A percentile compares a stretch with the other conserved stretches of the same genome.
Evolutionary conservation across 2,797 vertebrate species (phyloP).

Genomic region (Amniataba percoides): DNA sequence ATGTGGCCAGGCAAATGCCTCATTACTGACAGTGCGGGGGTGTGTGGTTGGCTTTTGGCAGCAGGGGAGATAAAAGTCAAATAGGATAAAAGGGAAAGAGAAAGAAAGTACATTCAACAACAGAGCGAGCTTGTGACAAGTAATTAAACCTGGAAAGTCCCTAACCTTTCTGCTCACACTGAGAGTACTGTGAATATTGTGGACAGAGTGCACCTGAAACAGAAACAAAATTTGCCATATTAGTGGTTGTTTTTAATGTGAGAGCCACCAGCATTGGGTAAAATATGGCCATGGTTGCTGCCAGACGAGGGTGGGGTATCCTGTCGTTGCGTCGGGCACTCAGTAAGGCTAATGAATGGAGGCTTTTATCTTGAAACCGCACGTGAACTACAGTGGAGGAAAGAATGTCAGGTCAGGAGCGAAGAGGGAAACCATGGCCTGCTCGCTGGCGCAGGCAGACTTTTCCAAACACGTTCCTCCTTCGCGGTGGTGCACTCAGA

Average conservation of each 20-base stretch:
- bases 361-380: slow-evolving; percentile 80
- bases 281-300: slow-evolving; percentile 66
- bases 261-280: slow-evolving; percentile 50
- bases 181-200: slow-evolving; percentile 18
- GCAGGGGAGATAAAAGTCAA: slow-evolving; percentile 65
- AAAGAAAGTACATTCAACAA: slow-evolving; percentile 52
- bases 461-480: slow-evolving; percentile 62
- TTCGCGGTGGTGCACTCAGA: slow-evolving; percentile 41
- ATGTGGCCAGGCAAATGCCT: slow-evolving; percentile 50
- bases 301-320: slow-evolving; percentile 82
- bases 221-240: slow-evolving; percentile 26
- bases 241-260: slow-evolving; percentile 53
- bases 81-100: slow-evolving; percentile 67
- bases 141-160: slow-evolving; percentile 67
- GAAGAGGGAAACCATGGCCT: slow-evolving; percentile 50
- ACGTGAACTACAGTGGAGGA: slow-evolving; percentile 71
- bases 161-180: slow-evolving; percentile 1
- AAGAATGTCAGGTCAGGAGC: slow-evolving; percentile 74
- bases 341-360: slow-evolving; percentile 80
- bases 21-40: slow-evolving; percentile 56
- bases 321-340: slow-evolving; percentile 67
- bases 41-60: slow-evolving; percentile 47
- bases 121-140: slow-evolving; percentile 4
- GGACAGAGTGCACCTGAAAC: slow-evolving; percentile 27
- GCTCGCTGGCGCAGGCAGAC: slow-evolving; percentile 49